Evolutionary conservation across 2,888 invertebrate species (phyloP), one percentile per base, ranked within the genome.

Genomic region (Abrostola tripartita): DNA sequence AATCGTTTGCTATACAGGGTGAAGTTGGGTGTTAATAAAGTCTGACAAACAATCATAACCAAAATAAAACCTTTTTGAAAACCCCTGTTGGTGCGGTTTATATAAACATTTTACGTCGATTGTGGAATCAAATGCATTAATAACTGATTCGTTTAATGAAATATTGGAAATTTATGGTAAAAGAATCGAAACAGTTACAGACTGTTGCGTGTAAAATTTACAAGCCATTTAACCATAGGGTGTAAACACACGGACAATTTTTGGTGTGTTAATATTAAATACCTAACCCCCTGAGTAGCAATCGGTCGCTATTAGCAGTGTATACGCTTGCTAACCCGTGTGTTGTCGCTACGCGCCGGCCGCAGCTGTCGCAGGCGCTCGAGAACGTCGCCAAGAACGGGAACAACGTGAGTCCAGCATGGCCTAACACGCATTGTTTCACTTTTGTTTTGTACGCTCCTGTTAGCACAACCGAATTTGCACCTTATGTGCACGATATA

Each of bases 361-460:
- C 84, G 88, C 94, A 94, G 94, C 92, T 94, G 86, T 90, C 94
- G 82, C 94, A 97, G 96, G 96, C 96, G 95, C 96, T 97, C 95
- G 97, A 97, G 95, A 95, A 95, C 88, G 95, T 95, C 83, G 94
- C 95, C 91, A 96, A 96, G 93, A 96, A 95, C 90, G 96, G 96
- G 92, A 96, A 96, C 95, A 93, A 90, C 89, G 94, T 94, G 94
- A 94, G 94, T 94, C 87, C 82, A 83, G 92, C 93, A 93, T 92
- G 92, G 86, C 89, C 84, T 76, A 81, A 76, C 74, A 75, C 76
- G 73, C 76, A 68, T 65, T 52, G 38, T 42, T 64, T 50, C 55
- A 68, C 61, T 61, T 64, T 66, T 42, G 10, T 57, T 60, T 35
- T 24, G n/a, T 57, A 41, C 49, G 37, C 51, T 66, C 42, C 64